Base-by-base conservation (phyloP, 2,113 vertebrate species). In the Motacilla alba region DNA sequence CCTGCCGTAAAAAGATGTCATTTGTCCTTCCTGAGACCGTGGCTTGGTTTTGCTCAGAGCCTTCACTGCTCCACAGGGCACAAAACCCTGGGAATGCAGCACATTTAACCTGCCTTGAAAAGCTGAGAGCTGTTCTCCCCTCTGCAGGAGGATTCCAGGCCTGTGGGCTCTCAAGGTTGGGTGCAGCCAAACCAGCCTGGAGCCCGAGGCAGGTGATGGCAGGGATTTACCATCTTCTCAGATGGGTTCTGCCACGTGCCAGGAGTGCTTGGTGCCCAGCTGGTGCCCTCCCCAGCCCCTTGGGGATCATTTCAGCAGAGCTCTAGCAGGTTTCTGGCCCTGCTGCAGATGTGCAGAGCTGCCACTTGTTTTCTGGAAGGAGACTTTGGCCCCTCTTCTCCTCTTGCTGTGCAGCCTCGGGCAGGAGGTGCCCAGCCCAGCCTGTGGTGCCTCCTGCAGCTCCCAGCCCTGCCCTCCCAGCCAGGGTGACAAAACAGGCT, bases 91-190 rank as follows among this genome's bases (percentile, higher is more conserved):
- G 37, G 43, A 50, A 9, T 37, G 35, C 26, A 22, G 21, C 60
- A 26, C 30, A 14, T 4, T 24, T n/a, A 46, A 37, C 30, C 59
- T 60, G 24, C 53, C 59, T 31, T 60, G 60, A 16, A 20, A 53
- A 77, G 67, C 14, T 4, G 10, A 26, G 33, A 73, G n/a, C 68
- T 60, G 64, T 7, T 73, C 53, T 59, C 56, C 26, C 28, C 37
- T 80, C 13, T 53, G 27, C 39, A 44, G 63, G 41, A 43, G 46
- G 43, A 12, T 53, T 46, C 16, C 39, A 68, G 79, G 24, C 28
- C 77, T 39, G 73, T 11, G 30, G 59, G 41, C 33, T 67, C 52
- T 69, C 0, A 0, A 60, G 35, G 23, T 1, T 78, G 21, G 37
- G 39, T 20, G 21, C 35, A 78, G 50, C 68, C 59, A 47, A 39